phyloP scores from a whole-genome alignment of 2,888 invertebrate species.

The Himalopsyche anomala region DNA sequence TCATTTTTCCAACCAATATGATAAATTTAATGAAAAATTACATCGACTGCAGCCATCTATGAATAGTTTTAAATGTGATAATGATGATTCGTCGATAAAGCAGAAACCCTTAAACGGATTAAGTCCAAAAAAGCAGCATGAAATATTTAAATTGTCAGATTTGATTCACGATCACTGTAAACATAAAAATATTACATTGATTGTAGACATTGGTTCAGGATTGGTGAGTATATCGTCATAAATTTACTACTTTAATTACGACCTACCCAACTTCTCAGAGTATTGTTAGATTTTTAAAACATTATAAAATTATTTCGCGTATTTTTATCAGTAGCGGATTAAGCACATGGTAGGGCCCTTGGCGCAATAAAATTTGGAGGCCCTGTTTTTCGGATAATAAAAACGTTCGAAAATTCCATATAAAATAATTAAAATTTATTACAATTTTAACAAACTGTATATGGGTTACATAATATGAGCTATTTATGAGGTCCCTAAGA shows the following conservation, averaged over 20 bases:
- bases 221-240: conserved; percentile 75
- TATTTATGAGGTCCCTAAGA: no score
- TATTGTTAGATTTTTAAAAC: no score
- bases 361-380: no score
- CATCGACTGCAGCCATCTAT: conserved; percentile 50
- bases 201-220: conserved; percentile 87
- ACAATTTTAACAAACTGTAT: no score
- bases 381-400: no score
- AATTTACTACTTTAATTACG: not conserved
- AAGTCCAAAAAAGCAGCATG: conserved; percentile 83
- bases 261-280: no score
- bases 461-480: no score
- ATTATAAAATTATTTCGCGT: no score
- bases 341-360: no score
- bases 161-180: conserved; percentile 76
- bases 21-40: conserved; percentile 70
- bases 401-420: no score
- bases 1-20: conserved; percentile 65
- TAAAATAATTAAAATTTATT: no score
- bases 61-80: conserved; percentile 47
- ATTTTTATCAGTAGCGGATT: no score
- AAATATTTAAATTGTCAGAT: conserved; percentile 80
- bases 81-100: not conserved
- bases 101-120: conserved; percentile 68
- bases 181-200: conserved; percentile 72